phyloP scores from a whole-genome alignment of 2,888 invertebrate genomes.

The Hedychridium roseum region DNA sequence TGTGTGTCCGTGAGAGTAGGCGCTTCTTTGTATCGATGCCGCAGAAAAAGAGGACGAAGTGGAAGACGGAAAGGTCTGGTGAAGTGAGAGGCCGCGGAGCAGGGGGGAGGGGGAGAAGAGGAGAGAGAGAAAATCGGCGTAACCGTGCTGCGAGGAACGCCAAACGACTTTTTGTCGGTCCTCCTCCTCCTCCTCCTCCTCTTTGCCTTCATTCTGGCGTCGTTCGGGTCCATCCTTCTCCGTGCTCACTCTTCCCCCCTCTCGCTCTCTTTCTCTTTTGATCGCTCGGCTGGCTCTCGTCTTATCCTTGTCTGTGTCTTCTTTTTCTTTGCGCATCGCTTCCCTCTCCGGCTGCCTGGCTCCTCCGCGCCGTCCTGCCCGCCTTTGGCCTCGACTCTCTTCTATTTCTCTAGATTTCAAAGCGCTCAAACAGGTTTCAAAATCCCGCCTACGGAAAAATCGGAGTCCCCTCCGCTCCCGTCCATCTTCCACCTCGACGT shows the following conservation, averaged over 20 bases:
- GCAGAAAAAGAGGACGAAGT: constrained; percentile 14
- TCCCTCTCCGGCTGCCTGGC: constrained; percentile 13
- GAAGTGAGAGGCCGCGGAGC: too few species aligned
- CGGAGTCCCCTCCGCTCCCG: constrained; percentile 32
- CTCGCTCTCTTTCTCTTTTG: constrained; percentile 1
- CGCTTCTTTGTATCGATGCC: constrained; percentile 8
- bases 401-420: constrained; percentile 59
- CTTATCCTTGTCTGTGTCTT: constrained; percentile 13
- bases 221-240: constrained; percentile 33
- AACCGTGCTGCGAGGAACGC: constrained; percentile 43
- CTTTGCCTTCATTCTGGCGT: constrained; percentile 24
- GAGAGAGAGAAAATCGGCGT: constrained; percentile 25
- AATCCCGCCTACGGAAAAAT: constrained; percentile 63
- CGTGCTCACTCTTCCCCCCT: constrained; percentile 15
- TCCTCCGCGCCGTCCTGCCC: constrained; percentile 21
- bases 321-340: constrained; percentile 10
- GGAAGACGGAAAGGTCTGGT: too few species aligned
- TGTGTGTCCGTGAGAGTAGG: constrained; percentile 11
- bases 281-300: constrained; percentile 22
- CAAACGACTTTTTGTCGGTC: constrained; percentile 58
- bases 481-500: background rate
- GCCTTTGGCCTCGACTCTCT: constrained; percentile 41
- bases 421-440: constrained; percentile 63
- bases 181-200: too few species aligned
- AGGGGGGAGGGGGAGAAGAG: too few species aligned